Base-by-base conservation (phyloP, 2,888 invertebrate genomes). In the Dilophus febrilis region DNA sequence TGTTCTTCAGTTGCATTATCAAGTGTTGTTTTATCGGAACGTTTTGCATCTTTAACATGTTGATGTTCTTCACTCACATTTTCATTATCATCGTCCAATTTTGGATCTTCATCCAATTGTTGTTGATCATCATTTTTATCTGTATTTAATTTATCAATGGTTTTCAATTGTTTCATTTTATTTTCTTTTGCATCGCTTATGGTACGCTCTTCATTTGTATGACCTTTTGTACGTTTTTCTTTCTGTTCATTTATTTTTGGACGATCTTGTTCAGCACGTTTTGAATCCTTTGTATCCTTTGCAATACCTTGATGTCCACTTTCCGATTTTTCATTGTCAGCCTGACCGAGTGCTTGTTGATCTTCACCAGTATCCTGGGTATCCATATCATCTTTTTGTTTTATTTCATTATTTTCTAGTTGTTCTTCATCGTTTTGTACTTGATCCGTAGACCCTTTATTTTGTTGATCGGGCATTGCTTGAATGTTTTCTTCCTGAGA, bases 1-100 rank as follows among this genome's bases (percentile, higher is more conserved):
- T 92, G 90, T 47, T 91, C 88, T 57, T 83, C 74, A 0, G 82
- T 83, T 0, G 83, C 83, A 37, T 76, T 75, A 49, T 84, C 84
- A 46, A 81, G 57, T 3, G 73, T 70, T 55, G 85, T 79, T 40
- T 78, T 68, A 53, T 84, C 79, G 45, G 71, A 70, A 42, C 74
- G 71, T 44, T 80, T 77, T 0, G 82, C 75, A 47, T 86, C 79
- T 51, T 80, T 78, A 3, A 91, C 78, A 55, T 91, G 90, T 54
- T 90, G 82, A 59, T 79, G 88, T 45, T 81, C 71, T 43, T 83
- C 79, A 3, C 61, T 56, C 17, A 58, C 51, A 4, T 68, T 62
- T 22, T 64, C 60, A 1, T 66, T 61, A 1, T 64, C 60, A 11
- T 64, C 53, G 31, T 52, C 44, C 16, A 68, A 61, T 14, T 71